Evolutionary conservation across 2,888 invertebrate genomes (phyloP), one percentile per base, ranked within the genome.

Genomic region (Drosophila neoperkinsi): DNA sequence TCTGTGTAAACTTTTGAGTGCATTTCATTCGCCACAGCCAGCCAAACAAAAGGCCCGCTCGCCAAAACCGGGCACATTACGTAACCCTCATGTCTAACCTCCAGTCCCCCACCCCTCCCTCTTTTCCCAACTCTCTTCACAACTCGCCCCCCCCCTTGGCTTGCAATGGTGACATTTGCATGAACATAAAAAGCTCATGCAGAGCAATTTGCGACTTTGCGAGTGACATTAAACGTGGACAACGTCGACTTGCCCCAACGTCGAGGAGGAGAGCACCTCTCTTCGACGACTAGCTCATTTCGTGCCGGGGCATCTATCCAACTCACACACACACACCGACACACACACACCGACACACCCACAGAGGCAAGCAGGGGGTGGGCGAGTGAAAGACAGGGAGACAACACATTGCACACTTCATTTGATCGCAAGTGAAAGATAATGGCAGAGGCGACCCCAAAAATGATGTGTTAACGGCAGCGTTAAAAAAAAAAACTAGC

Each of bases 161-260:
- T 81, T 79, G 79, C 79, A 85, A 64, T 83, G 86, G 78, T 83
- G 84, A 90, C 88, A 88, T 88, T 88, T 88, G 88, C 88, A 88
- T 88, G 90, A 88, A 91, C 90, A 91, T 90, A 91, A 90, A 91
- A 88, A 86, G 91, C 91, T 88, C 90, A 90, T 91, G 91, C 89
- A 90, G 90, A 91, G 89, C 89, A 90, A 89, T 91, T 91, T 91
- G 89, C 84, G 83, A 90, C 89, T 89, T 91, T 90, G 91, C 87
- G 84, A 90, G 84, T 84, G 91, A 90, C 84, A 91, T 89, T 84
- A 82, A 90, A 90, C 90, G 90, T 86, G 85, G 87, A 86, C 90
- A 88, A 70, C 77, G 73, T 60, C 21, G 34, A 57, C 58, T 57
- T 38, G 52, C 30, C 18, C 36, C 53, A 64, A 63, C 43, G 38